A percentile compares a stretch with the other conserved stretches of the same genome.
These are phyloP conservation scores for Benthosema pterotum DNA, from an alignment of 2,797 vertebrate species.

Conservation along the genomic window DNA sequence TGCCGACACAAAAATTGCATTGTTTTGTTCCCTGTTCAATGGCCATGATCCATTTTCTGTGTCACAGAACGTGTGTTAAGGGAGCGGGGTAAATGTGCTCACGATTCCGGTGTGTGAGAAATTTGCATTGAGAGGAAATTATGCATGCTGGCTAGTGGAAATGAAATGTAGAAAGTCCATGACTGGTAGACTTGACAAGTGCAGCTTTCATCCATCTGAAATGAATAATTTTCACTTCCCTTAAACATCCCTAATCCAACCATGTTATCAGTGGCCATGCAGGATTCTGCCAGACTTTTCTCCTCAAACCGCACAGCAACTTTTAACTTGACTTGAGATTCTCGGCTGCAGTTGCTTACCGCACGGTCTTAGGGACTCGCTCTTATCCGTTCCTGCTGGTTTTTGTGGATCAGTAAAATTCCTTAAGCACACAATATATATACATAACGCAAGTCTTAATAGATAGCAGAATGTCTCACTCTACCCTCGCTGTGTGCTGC, in stretches of 20 bases:
- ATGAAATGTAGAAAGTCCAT: slow-evolving; percentile 86
- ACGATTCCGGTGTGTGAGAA: slow-evolving; percentile 75
- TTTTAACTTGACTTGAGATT: slow-evolving; percentile 77
- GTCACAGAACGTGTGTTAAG: slow-evolving; percentile 68
- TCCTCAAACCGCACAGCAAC: slow-evolving; percentile 74
- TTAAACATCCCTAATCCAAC: slow-evolving; percentile 87
- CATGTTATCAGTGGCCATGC: slow-evolving; percentile 84
- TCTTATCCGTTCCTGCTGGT: slow-evolving; percentile 78
- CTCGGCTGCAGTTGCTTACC: slow-evolving; percentile 74
- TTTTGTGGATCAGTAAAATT: slow-evolving; percentile 84
- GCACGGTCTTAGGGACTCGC: slow-evolving; percentile 74
- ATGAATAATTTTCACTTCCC: slow-evolving; percentile 87
- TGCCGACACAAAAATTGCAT: slow-evolving; percentile 70
- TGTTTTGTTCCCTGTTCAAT: slow-evolving; percentile 72
- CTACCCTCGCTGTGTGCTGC: slow-evolving; percentile 71
- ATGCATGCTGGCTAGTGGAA: slow-evolving; percentile 81
- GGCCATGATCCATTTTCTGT: slow-evolving; percentile 78
- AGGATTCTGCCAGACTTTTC: slow-evolving; percentile 82
- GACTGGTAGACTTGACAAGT: slow-evolving; percentile 86
- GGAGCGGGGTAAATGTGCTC: slow-evolving; percentile 75
- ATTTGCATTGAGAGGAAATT: slow-evolving; percentile 84
- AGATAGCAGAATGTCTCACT: slow-evolving; percentile 80
- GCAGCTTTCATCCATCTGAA: slow-evolving; percentile 86
- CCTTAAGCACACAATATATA: slow-evolving; percentile 81
- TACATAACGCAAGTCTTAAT: slow-evolving; percentile 76